A percentile compares a stretch with the other conserved stretches of the same genome.
These are phyloP conservation scores for Rhimphoctona megacephalus DNA, from an alignment of 2,888 invertebrate species.

Conservation along the genomic window DNA sequence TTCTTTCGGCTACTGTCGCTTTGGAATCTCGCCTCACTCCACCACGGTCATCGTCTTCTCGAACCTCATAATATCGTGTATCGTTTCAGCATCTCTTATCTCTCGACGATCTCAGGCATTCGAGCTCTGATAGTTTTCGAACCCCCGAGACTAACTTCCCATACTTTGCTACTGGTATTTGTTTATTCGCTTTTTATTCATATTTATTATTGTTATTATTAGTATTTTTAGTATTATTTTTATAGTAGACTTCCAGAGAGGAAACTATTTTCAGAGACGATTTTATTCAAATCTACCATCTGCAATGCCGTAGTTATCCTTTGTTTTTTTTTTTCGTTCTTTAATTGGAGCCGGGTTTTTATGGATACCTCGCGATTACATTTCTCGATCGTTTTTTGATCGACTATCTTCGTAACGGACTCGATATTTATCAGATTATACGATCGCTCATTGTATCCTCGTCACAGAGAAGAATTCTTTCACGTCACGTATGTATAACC, in stretches of 20 bases:
- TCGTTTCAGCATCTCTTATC: conserved; percentile 64
- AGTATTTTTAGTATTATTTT: background rate
- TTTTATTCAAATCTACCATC: conserved; percentile 54
- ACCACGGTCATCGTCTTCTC: conserved; percentile 25
- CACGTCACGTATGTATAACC: background rate
- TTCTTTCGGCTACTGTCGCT: conserved; percentile 35
- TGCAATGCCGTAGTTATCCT: background rate
- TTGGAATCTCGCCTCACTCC: conserved; percentile 28
- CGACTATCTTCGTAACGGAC: conserved; percentile 42
- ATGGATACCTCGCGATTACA: conserved; percentile 49
- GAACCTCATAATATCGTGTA: conserved; percentile 41
- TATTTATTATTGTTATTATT: background rate
- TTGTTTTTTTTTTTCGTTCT: conserved; percentile 28
- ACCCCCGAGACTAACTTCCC: conserved; percentile 31
- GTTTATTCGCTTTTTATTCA: conserved; percentile 7
- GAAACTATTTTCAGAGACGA: conserved; percentile 47
- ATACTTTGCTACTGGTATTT: conserved; percentile 63
- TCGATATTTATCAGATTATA: conserved; percentile 52
- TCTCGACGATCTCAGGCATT: conserved; percentile 52
- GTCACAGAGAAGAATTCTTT: background rate
- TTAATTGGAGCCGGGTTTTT: conserved; percentile 29
- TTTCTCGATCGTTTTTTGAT: conserved; percentile 28
- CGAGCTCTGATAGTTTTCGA: conserved; percentile 51
- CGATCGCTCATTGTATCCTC: conserved; percentile 44
- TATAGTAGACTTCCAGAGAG: conserved; percentile 8